Evolutionary conservation across 2,888 invertebrate genomes (phyloP).

Genomic region (Ptychoptera contaminata): DNA sequence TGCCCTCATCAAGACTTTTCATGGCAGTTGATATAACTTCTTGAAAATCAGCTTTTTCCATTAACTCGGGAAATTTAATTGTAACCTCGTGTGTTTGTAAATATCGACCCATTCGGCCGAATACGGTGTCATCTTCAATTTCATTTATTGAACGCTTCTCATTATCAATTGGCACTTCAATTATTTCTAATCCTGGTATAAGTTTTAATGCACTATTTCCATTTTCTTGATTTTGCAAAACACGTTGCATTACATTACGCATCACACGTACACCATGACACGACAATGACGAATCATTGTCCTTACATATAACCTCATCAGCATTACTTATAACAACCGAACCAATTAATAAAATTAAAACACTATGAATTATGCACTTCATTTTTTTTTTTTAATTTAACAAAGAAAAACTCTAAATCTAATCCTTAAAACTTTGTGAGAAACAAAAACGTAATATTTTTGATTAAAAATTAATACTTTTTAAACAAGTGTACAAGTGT

Average conservation of each 20-base stretch:
- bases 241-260: slow-evolving; percentile 35
- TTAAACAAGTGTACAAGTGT: too few relatives aligned
- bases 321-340: too few relatives aligned
- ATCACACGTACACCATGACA: slow-evolving; percentile 37
- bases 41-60: slow-evolving; percentile 48
- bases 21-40: slow-evolving; percentile 34
- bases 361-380: background rate
- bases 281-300: slow-evolving; percentile 25
- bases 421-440: background rate
- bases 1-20: slow-evolving; percentile 9
- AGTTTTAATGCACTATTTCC: slow-evolving; percentile 19
- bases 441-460: too few relatives aligned
- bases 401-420: background rate
- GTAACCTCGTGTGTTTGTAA: slow-evolving; percentile 55
- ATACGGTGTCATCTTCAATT: slow-evolving; percentile 34
- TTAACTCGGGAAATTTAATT: slow-evolving; percentile 50
- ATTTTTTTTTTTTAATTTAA: background rate
- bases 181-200: slow-evolving; percentile 26
- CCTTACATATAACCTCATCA: too few relatives aligned
- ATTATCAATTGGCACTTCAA: slow-evolving; percentile 25
- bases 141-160: slow-evolving; percentile 25
- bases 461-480: too few relatives aligned
- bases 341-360: background rate
- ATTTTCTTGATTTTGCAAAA: slow-evolving; percentile 29
- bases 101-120: slow-evolving; percentile 47